Percentiles rank a stretch among this genome's conserved stretches.
phyloP scores from a whole-genome alignment of 2,888 invertebrate species.

The Nemoura dubitans region DNA sequence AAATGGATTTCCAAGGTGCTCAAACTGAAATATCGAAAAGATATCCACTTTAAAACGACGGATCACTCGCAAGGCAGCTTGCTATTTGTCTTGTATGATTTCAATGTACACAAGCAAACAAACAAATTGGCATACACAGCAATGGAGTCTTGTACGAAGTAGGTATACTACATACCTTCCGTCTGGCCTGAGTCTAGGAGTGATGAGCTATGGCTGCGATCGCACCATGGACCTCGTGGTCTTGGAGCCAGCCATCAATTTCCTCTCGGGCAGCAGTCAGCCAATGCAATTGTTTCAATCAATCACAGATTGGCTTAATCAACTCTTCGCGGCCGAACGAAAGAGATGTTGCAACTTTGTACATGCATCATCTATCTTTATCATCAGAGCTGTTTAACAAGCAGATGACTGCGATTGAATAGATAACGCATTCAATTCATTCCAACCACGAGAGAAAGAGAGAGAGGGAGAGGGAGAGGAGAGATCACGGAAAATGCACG shows the following conservation, averaged over 20 bases:
- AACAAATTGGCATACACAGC: neutral
- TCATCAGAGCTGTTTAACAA: conserved; percentile 13
- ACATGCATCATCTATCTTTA: conserved; percentile 22
- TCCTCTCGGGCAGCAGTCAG: neutral
- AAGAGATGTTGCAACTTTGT: conserved; percentile 1
- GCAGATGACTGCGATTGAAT: conserved; percentile 7
- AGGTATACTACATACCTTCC: neutral
- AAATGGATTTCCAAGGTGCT: neutral
- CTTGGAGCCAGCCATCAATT: neutral
- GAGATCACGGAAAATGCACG: neutral
- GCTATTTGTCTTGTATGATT: neutral
- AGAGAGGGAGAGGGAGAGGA: too few relatives aligned
- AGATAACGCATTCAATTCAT: neutral
- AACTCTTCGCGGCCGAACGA: conserved; percentile 13
- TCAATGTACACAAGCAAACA: neutral
- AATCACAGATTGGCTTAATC: conserved; percentile 33
- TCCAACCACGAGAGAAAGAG: neutral
- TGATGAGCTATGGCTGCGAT: neutral
- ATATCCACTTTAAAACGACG: neutral
- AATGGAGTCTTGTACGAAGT: too few relatives aligned
- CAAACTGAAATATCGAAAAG: neutral
- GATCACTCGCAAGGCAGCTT: neutral
- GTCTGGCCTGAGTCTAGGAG: neutral
- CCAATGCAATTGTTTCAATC: conserved; percentile 33
- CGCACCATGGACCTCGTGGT: neutral